Evolutionary conservation across 64 coral and sea anemone species (phyloP).

Genomic region (Montipora capricornis): DNA sequence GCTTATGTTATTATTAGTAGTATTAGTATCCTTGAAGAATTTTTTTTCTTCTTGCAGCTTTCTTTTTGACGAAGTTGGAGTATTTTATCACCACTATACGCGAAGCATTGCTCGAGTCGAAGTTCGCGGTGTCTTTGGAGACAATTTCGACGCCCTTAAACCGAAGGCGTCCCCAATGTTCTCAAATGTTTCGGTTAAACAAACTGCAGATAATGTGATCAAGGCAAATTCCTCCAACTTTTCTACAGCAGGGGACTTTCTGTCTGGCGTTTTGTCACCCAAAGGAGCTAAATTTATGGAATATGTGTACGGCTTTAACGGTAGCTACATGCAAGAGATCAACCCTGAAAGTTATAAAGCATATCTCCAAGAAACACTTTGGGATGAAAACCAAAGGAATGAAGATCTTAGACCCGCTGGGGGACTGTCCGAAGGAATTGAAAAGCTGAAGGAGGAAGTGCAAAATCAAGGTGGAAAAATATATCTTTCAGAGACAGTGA

Average conservation of each 20-base stretch:
- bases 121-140: background rate
- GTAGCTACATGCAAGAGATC: constrained; percentile 14
- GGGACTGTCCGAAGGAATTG: background rate
- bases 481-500: background rate
- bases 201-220: background rate
- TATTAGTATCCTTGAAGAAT: too few species aligned
- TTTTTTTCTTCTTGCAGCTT: background rate
- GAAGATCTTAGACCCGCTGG: background rate
- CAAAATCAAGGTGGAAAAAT: background rate
- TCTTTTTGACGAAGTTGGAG: background rate
- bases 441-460: background rate
- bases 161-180: background rate
- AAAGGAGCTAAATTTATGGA: background rate
- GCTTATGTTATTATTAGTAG: too few species aligned
- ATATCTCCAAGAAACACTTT: background rate
- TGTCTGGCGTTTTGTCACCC: background rate
- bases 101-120: background rate
- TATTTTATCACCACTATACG: accelerated
- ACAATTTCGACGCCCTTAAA: background rate
- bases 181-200: background rate
- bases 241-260: background rate
- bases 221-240: background rate
- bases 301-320: background rate
- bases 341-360: background rate
- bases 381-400: background rate